Percentiles rank a stretch among this genome's conserved stretches.
phyloP scores from a whole-genome alignment of 2,797 vertebrate genomes.

The Momotus momota region DNA sequence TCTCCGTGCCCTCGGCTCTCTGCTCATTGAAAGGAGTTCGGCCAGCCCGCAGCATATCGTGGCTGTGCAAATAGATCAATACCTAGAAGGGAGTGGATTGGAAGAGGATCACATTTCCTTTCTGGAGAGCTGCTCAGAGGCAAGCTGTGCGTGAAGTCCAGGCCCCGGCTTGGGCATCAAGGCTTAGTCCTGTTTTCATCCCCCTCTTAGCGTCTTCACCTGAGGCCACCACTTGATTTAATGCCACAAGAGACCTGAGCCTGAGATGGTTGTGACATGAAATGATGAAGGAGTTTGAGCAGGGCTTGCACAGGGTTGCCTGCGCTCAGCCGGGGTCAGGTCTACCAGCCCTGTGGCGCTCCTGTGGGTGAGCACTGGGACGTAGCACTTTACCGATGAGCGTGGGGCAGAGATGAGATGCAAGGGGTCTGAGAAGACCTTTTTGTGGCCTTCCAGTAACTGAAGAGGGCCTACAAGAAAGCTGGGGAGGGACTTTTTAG shows the following conservation, averaged over 20 bases:
- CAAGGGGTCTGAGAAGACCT: too few species aligned
- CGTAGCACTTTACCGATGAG: accelerated
- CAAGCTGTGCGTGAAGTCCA: accelerated
- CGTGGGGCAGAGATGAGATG: not conserved
- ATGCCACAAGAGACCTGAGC: not conserved
- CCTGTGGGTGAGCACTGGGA: accelerated
- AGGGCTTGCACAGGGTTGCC: not conserved
- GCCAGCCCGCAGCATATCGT: not conserved
- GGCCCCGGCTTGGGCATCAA: not conserved
- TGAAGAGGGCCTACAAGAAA: too few species aligned
- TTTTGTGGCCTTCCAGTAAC: too few species aligned
- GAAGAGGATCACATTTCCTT: not conserved
- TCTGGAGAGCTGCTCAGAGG: not conserved
- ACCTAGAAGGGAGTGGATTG: not conserved
- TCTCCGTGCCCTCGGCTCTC: not conserved
- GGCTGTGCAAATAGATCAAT: not conserved
- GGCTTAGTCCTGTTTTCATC: not conserved
- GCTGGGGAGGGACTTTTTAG: too few species aligned
- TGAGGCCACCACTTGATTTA: not conserved
- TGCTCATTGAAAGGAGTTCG: accelerated
- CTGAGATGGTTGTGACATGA: accelerated
- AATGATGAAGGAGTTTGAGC: not conserved
- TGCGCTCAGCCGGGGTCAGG: accelerated
- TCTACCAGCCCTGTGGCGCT: accelerated
- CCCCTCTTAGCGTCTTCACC: accelerated